Conservation (phyloP, 2,113 vertebrate species). For the Laticauda colubrina region DNA sequence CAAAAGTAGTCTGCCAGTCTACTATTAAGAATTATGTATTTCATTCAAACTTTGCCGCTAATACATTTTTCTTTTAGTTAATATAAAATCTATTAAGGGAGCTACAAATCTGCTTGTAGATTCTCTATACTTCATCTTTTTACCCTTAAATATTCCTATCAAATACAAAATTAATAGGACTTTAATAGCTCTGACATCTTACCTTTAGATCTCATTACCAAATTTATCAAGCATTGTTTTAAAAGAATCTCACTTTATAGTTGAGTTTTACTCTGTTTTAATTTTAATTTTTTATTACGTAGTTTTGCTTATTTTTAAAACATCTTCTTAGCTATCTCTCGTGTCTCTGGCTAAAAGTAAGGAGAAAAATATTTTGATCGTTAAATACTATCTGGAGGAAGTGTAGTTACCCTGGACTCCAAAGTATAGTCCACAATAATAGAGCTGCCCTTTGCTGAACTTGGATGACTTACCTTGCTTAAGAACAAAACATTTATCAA, state of each 20-base stretch:
- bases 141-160: background rate
- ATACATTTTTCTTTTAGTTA: background rate
- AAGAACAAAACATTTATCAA: background rate
- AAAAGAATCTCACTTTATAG: constrained; percentile 1
- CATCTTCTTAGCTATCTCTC: background rate
- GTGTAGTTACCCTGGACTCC: background rate
- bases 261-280: background rate
- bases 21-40: background rate
- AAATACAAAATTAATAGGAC: background rate
- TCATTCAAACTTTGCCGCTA: background rate
- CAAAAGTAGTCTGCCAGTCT: background rate
- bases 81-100: background rate
- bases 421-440: background rate
- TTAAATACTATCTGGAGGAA: background rate
- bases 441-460: background rate
- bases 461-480: background rate
- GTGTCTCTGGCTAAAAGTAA: background rate
- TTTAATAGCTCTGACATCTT: background rate
- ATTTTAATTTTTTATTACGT: constrained; percentile 3
- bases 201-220: background rate
- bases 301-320: background rate
- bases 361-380: background rate
- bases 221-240: background rate
- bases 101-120: background rate
- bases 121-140: background rate